Percentiles rank a stretch among this genome's conserved stretches.
These are phyloP conservation scores for Caenorhabditis macrosperma DNA, from an alignment of 2,888 invertebrate species.

Conservation along the genomic window DNA sequence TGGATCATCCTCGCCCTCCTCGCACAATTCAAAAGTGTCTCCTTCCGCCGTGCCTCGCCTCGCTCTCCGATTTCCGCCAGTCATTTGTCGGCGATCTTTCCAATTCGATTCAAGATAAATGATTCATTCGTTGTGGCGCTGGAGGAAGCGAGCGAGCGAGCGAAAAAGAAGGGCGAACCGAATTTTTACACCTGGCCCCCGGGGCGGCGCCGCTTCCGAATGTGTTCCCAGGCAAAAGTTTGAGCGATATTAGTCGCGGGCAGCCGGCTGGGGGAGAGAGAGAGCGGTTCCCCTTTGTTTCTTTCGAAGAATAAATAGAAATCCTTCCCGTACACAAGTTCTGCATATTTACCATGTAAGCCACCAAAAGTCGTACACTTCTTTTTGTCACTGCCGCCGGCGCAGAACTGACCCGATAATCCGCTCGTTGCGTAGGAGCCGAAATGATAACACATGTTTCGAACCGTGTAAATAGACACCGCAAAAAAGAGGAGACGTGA, in stretches of 20 bases:
- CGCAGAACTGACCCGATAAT: conserved; percentile 42
- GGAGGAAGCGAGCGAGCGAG: not conserved
- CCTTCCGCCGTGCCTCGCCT: conserved; percentile 9
- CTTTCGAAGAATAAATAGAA: not conserved
- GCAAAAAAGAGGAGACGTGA: not conserved
- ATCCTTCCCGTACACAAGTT: not conserved
- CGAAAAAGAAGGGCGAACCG: not conserved
- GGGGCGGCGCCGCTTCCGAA: not conserved
- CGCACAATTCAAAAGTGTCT: conserved; percentile 49
- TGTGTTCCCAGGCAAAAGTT: conserved; percentile 7
- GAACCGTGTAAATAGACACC: conserved; percentile 22
- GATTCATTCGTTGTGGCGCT: conserved; percentile 28
- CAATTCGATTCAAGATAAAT: conserved; percentile 21
- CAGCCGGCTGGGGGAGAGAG: no score
- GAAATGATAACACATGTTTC: conserved; percentile 49
- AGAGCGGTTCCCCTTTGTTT: no score
- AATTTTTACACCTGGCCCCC: conserved; percentile 32
- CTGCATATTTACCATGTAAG: conserved; percentile 7
- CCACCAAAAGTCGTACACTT: conserved; percentile 14
- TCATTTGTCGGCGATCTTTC: conserved; percentile 14
- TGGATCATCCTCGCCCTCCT: conserved; percentile 28
- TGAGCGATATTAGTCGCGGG: not conserved
- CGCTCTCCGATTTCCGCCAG: conserved; percentile 10
- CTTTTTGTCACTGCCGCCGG: not conserved
- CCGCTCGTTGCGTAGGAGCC: conserved; percentile 8